phyloP scores from a whole-genome alignment of 2,888 invertebrate genomes.

The Eupithecia vulgata region DNA sequence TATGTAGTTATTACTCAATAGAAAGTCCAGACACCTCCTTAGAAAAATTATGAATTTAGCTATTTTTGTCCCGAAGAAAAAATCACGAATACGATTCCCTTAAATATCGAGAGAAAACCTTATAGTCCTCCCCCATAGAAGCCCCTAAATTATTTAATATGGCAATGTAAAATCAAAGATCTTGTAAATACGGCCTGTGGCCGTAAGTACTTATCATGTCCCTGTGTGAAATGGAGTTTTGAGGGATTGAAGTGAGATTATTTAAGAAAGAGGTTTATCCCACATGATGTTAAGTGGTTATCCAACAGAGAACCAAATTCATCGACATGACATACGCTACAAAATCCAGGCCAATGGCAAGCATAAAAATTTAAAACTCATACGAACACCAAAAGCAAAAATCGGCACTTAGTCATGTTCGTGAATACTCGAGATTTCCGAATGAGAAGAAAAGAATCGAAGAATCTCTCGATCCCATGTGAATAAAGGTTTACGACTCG shows the following conservation, averaged over 20 bases:
- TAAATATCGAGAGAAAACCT: too few relatives aligned
- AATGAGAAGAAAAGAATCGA: conserved; percentile 40
- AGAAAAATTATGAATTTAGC: too few relatives aligned
- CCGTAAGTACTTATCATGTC: too few relatives aligned
- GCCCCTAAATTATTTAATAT: not conserved
- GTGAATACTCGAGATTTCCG: conserved; percentile 38
- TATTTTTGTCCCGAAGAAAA: not conserved
- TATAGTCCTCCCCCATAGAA: too few relatives aligned
- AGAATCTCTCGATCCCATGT: conserved; percentile 11
- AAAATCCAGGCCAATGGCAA: not conserved
- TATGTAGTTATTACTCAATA: too few relatives aligned
- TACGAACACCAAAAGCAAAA: conserved; percentile 27
- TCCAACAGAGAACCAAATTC: not conserved
- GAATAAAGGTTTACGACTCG: conserved; percentile 6
- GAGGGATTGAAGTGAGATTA: not conserved
- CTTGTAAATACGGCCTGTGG: too few relatives aligned
- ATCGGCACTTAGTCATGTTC: conserved; percentile 45
- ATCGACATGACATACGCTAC: not conserved
- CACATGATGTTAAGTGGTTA: not conserved
- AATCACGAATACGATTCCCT: not conserved
- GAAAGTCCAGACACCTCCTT: too few relatives aligned
- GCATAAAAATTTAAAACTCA: conserved; percentile 51
- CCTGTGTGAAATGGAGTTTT: not conserved
- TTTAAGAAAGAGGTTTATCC: not conserved
- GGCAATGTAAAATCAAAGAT: too few relatives aligned